Evolutionary conservation across 2,797 vertebrate genomes (phyloP), one percentile per base, ranked within the genome.

Genomic region (Tenualosa thibaudeaui): DNA sequence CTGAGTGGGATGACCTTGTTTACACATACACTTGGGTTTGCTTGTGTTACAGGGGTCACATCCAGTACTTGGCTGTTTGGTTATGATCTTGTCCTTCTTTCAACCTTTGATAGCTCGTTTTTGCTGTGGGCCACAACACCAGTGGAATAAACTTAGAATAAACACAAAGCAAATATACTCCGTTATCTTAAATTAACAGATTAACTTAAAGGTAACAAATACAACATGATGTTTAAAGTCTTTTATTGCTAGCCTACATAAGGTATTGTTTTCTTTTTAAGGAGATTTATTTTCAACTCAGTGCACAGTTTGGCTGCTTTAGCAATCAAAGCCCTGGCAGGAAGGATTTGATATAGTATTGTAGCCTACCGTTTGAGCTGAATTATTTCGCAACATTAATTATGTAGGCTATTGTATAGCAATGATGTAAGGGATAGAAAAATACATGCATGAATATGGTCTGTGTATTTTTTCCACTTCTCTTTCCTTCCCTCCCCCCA

Each of bases 281-380:
- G 95, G 90, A 93, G 94, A 43, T 93, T 88, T 87, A 4, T 95
- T 22, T 96, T 95, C 85, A 95, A 95, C 84, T 93, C 89, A 89
- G 90, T 89, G 31, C 95, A 94, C 87, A 49, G 88, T 83, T 58
- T 94, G 58, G 95, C 92, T 85, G 94, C 87, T 83, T 5, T 93
- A 0, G 89, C 84, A 17, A 91, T 94, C 81, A 95, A 95, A 89
- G 84, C 58, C 62, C 87, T 96, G n/a, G 89, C 93, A 87, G 94
- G 95, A 96, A 92, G 87, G 87, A 24, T 50, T 37, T 12, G 3
- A 26, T 60, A 17, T 24, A 49, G 31, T 31, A 31, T 31, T 31
- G 31, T 1, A 31, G 31, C 31, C 31, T 31, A 31, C 0, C 1
- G 31, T 31, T 31, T 31, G 0, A 31, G 31, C 31, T 31, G 31